Evolutionary conservation across 2,888 invertebrate genomes (phyloP).

Genomic region (Pheosia tremula): DNA sequence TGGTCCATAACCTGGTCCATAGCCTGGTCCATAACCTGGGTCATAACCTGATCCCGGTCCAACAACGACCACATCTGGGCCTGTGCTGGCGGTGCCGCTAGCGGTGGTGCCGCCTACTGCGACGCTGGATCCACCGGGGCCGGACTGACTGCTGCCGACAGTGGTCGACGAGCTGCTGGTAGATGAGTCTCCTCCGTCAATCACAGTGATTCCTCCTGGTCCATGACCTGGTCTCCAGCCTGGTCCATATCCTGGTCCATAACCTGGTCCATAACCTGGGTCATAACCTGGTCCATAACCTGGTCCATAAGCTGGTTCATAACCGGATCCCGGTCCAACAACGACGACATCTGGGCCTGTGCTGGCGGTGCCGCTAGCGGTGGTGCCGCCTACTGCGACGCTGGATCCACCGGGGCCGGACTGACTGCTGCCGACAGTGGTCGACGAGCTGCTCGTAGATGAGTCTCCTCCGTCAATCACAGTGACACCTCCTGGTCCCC

Average conservation of each 20-base stretch:
- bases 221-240: background rate
- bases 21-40: background rate
- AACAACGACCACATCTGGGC: background rate
- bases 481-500: background rate
- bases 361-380: background rate
- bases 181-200: background rate
- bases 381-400: background rate
- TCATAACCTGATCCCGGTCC: background rate
- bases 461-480: background rate
- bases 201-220: background rate
- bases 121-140: background rate
- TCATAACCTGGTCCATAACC: background rate
- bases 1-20: background rate
- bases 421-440: background rate
- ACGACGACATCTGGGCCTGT: background rate
- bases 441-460: background rate
- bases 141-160: background rate
- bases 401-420: background rate
- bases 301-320: background rate
- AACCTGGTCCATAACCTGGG: no score
- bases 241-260: no score
- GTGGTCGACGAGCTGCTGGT: background rate
- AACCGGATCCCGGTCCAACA: background rate
- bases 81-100: background rate
- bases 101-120: background rate